A percentile compares a stretch with the other conserved stretches of the same genome.
Evolutionary conservation across 1,140 invertebrate genomes (phyloP).

Genomic region (Trachymyrmex cornetzi): DNA sequence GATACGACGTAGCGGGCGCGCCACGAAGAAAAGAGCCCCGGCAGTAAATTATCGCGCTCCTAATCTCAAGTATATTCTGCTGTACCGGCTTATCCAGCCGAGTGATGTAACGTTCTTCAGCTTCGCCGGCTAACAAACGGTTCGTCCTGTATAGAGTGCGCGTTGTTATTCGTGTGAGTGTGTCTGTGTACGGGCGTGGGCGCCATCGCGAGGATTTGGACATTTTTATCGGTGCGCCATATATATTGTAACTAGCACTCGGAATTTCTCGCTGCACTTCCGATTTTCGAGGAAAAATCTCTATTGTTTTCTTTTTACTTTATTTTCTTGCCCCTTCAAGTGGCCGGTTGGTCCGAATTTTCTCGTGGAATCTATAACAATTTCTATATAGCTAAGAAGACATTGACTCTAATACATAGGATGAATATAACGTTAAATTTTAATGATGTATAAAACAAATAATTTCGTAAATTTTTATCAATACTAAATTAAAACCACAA

Average conservation of each 20-base stretch:
- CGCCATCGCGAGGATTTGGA: constrained; percentile 39
- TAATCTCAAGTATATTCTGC: constrained; percentile 73
- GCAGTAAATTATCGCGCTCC: constrained; percentile 71
- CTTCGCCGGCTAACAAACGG: constrained; percentile 49
- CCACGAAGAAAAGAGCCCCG: constrained; percentile 58
- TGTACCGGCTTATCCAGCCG: constrained; percentile 56
- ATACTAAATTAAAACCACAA: neutral
- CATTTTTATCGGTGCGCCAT: constrained; percentile 54
- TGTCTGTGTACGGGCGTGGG: neutral
- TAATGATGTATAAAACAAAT: neutral
- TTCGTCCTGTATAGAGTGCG: neutral
- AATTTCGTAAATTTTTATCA: neutral
- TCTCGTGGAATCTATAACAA: constrained; percentile 9
- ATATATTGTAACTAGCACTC: constrained; percentile 38
- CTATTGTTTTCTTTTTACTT: constrained; percentile 39
- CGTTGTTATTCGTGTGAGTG: neutral
- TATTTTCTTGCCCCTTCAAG: neutral
- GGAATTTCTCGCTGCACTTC: constrained; percentile 50
- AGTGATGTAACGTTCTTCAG: constrained; percentile 58
- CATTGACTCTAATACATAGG: neutral
- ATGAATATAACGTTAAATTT: neutral
- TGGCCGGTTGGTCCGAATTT: constrained; percentile 28
- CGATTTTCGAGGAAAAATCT: constrained; percentile 38
- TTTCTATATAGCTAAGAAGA: constrained; percentile 17
- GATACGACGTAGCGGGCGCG: constrained; percentile 19